Percentiles rank a stretch among this genome's conserved stretches.
Conservation (phyloP, 2,888 invertebrate species). For the Anoplius nigerrimus region DNA sequence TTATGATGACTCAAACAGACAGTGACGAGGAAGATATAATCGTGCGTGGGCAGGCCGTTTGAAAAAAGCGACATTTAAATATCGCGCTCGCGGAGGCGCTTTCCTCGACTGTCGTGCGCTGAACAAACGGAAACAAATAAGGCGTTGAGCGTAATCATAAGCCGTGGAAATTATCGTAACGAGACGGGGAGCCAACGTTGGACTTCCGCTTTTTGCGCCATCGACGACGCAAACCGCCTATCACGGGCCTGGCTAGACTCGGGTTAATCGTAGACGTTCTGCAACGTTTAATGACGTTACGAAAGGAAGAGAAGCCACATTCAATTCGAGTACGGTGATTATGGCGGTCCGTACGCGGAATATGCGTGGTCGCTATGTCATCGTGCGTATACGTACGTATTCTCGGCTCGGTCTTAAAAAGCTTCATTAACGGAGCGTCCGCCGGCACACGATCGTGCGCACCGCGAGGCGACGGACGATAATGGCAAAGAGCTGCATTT, state of each 20-base stretch:
- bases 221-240: no score
- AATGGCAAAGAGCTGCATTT: constrained; percentile 25
- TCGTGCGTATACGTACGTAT: not conserved
- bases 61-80: constrained; percentile 21
- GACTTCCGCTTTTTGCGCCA: no score
- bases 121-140: not conserved
- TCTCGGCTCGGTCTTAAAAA: constrained; percentile 16
- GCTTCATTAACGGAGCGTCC: constrained; percentile 28
- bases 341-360: no score
- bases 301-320: no score
- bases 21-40: constrained; percentile 30
- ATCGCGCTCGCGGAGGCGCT: not conserved
- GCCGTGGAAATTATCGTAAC: no score
- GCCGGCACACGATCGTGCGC: constrained; percentile 12
- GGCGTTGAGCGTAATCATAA: not conserved
- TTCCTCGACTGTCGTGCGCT: not conserved
- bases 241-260: no score
- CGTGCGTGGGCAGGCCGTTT: constrained; percentile 10
- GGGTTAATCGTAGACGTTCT: no score
- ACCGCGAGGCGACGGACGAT: constrained; percentile 23
- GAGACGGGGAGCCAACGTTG: no score
- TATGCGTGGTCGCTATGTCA: no score
- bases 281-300: no score
- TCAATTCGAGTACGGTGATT: no score
- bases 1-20: constrained; percentile 26